Evolutionary conservation across 2,888 invertebrate genomes (phyloP), one percentile per base, ranked within the genome.

Genomic region (Achlya flavicornis): DNA sequence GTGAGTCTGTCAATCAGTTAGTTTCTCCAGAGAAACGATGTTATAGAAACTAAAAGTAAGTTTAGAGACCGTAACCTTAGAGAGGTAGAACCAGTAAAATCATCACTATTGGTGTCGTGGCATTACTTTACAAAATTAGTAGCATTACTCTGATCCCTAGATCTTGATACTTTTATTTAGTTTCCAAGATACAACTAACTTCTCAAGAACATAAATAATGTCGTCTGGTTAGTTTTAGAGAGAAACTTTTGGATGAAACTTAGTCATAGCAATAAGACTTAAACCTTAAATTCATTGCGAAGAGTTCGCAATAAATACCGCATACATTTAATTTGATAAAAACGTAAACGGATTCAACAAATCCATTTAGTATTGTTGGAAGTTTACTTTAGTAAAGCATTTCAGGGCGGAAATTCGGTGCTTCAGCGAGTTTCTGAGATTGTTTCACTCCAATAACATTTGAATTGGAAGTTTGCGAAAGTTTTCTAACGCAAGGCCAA

Each of bases 381-480:
- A 53, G n/a, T 53, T 53, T 53, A 19, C 53, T 53, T 19, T 19
- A 53, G 19, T 53, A 53, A 69, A 65, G 14, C 61, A 69, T 65
- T 69, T 60, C 14, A 12, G 41, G 12, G 41, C 43, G 60, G 65
- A 60, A 63, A 66, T 66, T 69, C 64, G 64, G 62, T 64, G 66
- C 69, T 61, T 63, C 63, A 66, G 38, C 62, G 66, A 60, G 64
- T 64, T 71, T 35, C 57, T 63, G 62, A 76, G 66, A 77, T 72
- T 73, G 72, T 75, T 74, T 70, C 58, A 70, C 16, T 71, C 61
- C 63, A 74, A 76, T 70, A 76, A 74, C 69, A 74, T 75, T 72
- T 70, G 67, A 72, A 69, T 72, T 26, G 61, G 64, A 77, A 72
- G 68, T 73, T 69, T 35, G 3, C 43, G 48, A 26, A 66, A 69